Evolutionary conservation across 2,888 invertebrate species (phyloP).

Genomic region (Pantelozetes paolii): DNA sequence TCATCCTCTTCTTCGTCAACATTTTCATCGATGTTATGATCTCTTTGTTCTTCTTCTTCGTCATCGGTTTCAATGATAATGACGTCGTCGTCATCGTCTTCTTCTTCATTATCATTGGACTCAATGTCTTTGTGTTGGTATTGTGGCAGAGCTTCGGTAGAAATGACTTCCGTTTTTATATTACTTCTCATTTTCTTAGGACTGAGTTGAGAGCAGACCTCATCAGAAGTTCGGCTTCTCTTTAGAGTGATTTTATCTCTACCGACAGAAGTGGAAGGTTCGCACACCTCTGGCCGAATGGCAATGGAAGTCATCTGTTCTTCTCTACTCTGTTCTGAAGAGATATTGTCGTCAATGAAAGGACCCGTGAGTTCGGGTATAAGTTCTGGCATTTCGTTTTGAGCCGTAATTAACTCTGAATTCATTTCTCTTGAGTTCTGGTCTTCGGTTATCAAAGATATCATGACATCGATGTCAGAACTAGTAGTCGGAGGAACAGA

Average conservation of each 20-base stretch:
- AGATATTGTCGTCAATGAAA: not conserved
- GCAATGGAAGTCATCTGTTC: not conserved
- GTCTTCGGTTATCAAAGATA: not conserved
- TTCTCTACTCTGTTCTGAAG: not conserved
- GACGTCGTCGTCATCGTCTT: slow-evolving; percentile 24
- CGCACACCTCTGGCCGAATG: not conserved
- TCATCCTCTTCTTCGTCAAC: slow-evolving; percentile 9
- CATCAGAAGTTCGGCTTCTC: not conserved
- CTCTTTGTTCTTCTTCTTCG: slow-evolving; percentile 13
- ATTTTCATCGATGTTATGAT: not conserved
- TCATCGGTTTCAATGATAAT: slow-evolving; percentile 14
- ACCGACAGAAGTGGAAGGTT: not conserved
- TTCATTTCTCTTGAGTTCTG: not conserved
- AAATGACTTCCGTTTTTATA: not conserved
- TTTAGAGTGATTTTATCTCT: not conserved
- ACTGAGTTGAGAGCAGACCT: not conserved
- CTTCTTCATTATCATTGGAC: not conserved
- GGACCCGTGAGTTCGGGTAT: no score
- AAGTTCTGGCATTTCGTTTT: not conserved
- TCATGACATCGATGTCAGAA: not conserved
- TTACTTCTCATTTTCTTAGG: not conserved
- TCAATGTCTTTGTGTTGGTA: not conserved
- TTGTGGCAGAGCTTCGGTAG: not conserved
- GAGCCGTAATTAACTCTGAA: not conserved
- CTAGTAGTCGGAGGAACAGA: slow-evolving; percentile 4